Conservation (phyloP, 2,113 vertebrate species). For the Tragulus kanchil region DNA sequence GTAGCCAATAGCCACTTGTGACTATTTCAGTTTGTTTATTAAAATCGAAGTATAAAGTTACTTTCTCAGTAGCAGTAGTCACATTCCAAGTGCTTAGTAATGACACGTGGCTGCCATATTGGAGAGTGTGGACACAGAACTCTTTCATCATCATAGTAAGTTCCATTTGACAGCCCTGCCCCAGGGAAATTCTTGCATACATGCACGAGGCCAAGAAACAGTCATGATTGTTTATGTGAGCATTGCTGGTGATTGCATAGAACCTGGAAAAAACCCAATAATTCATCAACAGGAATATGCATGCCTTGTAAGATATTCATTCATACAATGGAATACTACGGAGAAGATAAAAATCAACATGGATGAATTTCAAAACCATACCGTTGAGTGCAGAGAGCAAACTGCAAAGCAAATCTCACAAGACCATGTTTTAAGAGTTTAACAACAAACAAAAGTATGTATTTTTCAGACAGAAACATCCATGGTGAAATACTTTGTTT, state of each 20-base stretch:
- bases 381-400: not conserved
- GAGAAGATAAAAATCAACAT: conserved; percentile 17
- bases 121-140: not conserved
- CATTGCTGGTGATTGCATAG: not conserved
- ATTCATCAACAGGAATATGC: not conserved
- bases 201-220: not conserved
- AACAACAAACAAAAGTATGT: conserved; percentile 27
- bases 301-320: conserved; percentile 10
- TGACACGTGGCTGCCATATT: not conserved
- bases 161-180: not conserved
- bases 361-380: conserved; percentile 25
- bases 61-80: not conserved
- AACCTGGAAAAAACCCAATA: not conserved
- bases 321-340: not conserved
- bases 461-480: not conserved
- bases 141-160: not conserved
- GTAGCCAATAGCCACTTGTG: not conserved
- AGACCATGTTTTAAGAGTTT: not conserved
- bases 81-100: not conserved
- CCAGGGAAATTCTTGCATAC: not conserved
- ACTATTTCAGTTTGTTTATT: conserved; percentile 19
- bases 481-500: not conserved
- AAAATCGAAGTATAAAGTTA: not conserved
- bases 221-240: conserved; percentile 2
- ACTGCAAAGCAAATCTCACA: not conserved